Percentiles rank a stretch among this genome's conserved stretches.
These are phyloP conservation scores for Thymelicus acteon DNA, from an alignment of 2,888 invertebrate genomes.

Conservation along the genomic window DNA sequence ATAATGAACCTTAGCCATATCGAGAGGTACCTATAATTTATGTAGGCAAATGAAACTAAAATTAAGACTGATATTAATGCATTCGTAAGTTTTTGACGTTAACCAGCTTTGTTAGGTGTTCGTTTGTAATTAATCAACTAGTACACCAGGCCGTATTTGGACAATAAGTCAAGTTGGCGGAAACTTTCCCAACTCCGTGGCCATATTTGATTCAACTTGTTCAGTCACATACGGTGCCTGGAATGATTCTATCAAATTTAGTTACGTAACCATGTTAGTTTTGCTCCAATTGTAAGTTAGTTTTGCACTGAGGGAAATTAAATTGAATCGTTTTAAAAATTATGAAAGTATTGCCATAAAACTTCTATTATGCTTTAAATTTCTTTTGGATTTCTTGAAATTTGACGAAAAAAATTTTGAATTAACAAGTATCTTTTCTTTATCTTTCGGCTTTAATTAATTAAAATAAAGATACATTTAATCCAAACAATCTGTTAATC, in stretches of 20 bases:
- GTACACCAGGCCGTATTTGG: not conserved
- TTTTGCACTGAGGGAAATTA: not conserved
- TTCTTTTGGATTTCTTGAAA: too few species aligned
- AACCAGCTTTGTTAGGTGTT: conserved; percentile 6
- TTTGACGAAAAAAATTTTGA: too few species aligned
- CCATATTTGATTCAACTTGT: conserved; percentile 25
- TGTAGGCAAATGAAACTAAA: too few species aligned
- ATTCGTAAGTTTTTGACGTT: not conserved
- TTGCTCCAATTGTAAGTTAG: not conserved
- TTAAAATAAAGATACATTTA: too few species aligned
- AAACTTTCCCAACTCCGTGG: conserved; percentile 22
- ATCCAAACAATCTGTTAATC: too few species aligned
- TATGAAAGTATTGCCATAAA: too few species aligned
- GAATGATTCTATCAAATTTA: conserved; percentile 10
- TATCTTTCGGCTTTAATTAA: too few species aligned
- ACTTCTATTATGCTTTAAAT: too few species aligned
- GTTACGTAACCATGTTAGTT: not conserved
- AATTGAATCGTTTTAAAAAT: not conserved
- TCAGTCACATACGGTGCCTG: conserved; percentile 18
- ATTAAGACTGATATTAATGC: too few species aligned
- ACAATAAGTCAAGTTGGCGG: conserved; percentile 27
- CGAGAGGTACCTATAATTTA: too few species aligned
- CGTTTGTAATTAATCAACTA: conserved; percentile 20
- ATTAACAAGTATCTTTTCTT: too few species aligned
- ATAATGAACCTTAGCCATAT: too few species aligned